Evolutionary conservation across 2,888 invertebrate species (phyloP).

Genomic region (Graphium colonna): DNA sequence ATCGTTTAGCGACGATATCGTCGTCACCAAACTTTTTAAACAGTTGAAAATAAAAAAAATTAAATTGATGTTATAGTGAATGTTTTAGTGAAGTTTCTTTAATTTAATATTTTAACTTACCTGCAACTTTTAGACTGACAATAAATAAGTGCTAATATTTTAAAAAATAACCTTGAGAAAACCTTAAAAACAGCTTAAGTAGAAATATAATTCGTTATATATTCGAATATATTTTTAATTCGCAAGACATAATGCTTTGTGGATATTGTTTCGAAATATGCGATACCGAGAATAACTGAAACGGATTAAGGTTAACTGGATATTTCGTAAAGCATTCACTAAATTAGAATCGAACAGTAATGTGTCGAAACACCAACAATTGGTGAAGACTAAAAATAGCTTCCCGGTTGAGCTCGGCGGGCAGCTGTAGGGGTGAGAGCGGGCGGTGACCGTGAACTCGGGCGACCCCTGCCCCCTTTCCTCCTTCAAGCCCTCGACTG

Average conservation of each 20-base stretch:
- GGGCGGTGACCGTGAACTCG: slow-evolving; percentile 66
- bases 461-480: slow-evolving; percentile 53
- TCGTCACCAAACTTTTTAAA: background rate
- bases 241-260: too few species aligned
- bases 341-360: background rate
- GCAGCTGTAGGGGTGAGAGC: slow-evolving; percentile 32
- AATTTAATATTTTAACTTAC: too few species aligned
- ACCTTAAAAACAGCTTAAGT: too few species aligned
- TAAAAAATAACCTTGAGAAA: too few species aligned
- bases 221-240: too few species aligned
- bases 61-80: too few species aligned
- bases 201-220: too few species aligned
- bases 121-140: too few species aligned
- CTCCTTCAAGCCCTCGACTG: slow-evolving; percentile 26
- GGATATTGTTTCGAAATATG: too few species aligned
- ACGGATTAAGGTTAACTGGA: background rate
- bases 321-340: background rate
- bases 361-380: slow-evolving; percentile 5
- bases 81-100: too few species aligned
- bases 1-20: background rate
- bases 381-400: slow-evolving; percentile 52
- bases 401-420: slow-evolving; percentile 29
- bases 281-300: background rate
- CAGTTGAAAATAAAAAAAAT: too few species aligned
- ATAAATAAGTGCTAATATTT: too few species aligned